Conservation (phyloP, 2,797 vertebrate species). For the Hippocampus kuda region DNA sequence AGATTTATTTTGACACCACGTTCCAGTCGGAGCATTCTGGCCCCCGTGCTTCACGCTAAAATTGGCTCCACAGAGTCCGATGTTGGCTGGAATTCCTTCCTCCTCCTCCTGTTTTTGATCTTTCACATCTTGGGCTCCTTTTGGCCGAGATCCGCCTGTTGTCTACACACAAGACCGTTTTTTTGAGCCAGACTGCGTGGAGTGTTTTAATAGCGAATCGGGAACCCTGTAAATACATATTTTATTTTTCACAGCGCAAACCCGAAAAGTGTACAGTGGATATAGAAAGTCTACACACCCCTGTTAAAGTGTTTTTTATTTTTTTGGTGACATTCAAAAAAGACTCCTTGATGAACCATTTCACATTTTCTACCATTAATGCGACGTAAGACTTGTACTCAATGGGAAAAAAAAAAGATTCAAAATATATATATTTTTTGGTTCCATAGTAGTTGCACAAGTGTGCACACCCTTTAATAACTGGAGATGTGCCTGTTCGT, state of each 20-base stretch:
- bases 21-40: slow-evolving; percentile 17
- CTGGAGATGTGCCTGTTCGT: too few species aligned
- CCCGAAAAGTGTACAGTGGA: neutral
- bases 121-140: neutral
- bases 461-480: too few species aligned
- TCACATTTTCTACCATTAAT: too few species aligned
- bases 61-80: neutral
- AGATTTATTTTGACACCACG: neutral
- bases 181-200: neutral
- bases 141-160: neutral
- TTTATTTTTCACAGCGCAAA: neutral
- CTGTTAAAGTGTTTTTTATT: too few species aligned
- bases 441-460: too few species aligned
- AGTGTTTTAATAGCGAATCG: neutral
- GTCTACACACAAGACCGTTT: neutral
- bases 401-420: too few species aligned
- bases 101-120: neutral
- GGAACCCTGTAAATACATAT: neutral
- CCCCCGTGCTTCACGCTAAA: slow-evolving; percentile 15
- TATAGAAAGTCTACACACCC: neutral
- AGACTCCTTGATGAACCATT: too few species aligned
- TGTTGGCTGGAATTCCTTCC: neutral
- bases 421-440: too few species aligned
- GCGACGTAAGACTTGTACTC: too few species aligned
- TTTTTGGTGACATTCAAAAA: too few species aligned